Percentiles rank a stretch among this genome's conserved stretches.
Conservation (phyloP, 2,888 invertebrate species). For the Standfussiana lucernea region DNA sequence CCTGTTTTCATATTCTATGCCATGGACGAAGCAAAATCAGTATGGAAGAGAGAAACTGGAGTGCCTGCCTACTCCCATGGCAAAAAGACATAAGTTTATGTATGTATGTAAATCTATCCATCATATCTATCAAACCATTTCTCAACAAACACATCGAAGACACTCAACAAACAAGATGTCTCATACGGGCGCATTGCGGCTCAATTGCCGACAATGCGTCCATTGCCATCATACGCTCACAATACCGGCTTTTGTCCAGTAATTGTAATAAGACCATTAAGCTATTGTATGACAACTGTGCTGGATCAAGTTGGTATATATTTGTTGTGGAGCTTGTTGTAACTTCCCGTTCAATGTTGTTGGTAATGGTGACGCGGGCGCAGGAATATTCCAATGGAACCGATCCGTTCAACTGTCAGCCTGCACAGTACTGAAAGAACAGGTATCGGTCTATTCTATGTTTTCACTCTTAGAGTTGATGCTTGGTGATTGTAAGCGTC, state of each 20-base stretch:
- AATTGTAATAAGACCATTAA: constrained; percentile 71
- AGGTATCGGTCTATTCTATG: background rate
- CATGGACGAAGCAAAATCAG: background rate
- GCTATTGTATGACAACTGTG: constrained; percentile 60
- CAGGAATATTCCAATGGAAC: constrained; percentile 47
- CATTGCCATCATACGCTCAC: constrained; percentile 40
- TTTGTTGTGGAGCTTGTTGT: constrained; percentile 55
- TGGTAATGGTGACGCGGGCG: constrained; percentile 35
- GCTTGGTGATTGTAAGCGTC: background rate
- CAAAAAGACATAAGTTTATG: background rate
- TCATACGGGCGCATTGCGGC: constrained; percentile 75
- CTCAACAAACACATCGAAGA: constrained; percentile 40
- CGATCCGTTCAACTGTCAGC: background rate
- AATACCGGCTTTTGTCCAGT: constrained; percentile 63
- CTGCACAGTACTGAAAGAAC: background rate
- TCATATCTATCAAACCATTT: constrained; percentile 35
- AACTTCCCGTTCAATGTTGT: constrained; percentile 62
- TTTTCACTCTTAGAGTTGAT: background rate
- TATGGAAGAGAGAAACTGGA: background rate
- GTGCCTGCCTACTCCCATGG: background rate
- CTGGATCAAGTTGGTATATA: constrained; percentile 63
- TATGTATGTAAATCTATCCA: constrained; percentile 15
- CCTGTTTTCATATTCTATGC: background rate
- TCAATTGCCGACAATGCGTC: constrained; percentile 61
- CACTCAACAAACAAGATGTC: constrained; percentile 37